A percentile compares a stretch with the other conserved stretches of the same genome.
phyloP scores from a whole-genome alignment of 2,888 invertebrate species.

The Xestia xanthographa region DNA sequence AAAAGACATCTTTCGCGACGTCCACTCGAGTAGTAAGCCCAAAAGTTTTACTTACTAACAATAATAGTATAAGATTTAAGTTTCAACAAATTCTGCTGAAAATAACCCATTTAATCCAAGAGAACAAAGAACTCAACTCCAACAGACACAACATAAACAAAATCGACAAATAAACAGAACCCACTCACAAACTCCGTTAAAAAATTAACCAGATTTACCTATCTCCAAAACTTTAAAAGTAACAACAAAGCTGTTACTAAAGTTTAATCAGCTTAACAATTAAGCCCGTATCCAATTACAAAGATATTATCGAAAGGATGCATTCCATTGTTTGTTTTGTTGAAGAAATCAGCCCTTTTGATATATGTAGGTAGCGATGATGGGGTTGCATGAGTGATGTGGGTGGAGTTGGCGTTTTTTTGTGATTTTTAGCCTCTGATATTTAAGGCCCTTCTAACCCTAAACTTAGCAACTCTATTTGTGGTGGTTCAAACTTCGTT shows the following conservation, averaged over 20 bases:
- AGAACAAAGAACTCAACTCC: neutral
- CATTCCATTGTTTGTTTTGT: constrained; percentile 68
- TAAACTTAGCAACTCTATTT: too few species aligned
- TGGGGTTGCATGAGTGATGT: neutral
- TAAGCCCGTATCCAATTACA: constrained; percentile 78
- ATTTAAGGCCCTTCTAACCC: too few species aligned
- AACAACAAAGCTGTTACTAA: constrained; percentile 69
- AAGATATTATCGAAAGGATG: constrained; percentile 72
- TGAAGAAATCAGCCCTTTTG: constrained; percentile 35
- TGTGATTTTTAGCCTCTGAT: too few species aligned
- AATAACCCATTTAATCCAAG: neutral
- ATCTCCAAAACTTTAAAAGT: constrained; percentile 60
- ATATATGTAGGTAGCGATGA: neutral
- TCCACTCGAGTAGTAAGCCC: too few species aligned
- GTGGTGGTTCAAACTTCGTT: too few species aligned
- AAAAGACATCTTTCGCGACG: too few species aligned
- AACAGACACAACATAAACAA: constrained; percentile 8
- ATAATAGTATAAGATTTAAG: neutral
- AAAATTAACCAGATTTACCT: constrained; percentile 61
- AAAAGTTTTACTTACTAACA: too few species aligned
- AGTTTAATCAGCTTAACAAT: constrained; percentile 77
- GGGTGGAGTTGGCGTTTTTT: neutral
- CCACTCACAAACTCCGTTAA: constrained; percentile 9
- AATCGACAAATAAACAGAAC: constrained; percentile 45
- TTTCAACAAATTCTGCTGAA: neutral